Percentiles rank a stretch among this genome's conserved stretches.
These are phyloP conservation scores for Celastrina argiolus DNA, from an alignment of 2,888 invertebrate species.

Conservation along the genomic window DNA sequence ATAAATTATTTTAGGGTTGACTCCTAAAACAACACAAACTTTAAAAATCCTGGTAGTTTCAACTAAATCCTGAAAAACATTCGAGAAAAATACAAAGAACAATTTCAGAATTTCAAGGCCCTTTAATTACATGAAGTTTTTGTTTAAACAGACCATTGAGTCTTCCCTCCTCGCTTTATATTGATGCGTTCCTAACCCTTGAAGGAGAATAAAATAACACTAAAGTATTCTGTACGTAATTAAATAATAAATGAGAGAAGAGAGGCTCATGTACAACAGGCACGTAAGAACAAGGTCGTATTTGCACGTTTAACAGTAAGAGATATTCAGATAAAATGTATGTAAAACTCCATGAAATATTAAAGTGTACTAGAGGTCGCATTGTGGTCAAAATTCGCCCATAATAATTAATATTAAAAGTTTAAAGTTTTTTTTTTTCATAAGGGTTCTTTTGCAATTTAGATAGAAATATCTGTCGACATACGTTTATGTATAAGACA, in stretches of 20 bases:
- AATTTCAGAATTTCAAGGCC: not conserved
- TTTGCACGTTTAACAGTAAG: not conserved
- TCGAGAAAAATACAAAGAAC: not conserved
- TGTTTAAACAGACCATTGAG: not conserved
- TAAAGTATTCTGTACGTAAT: conserved; percentile 5
- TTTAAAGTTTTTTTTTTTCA: too few relatives aligned
- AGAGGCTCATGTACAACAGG: not conserved
- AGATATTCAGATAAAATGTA: not conserved
- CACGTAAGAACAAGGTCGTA: not conserved
- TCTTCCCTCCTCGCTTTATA: not conserved
- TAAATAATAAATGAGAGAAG: not conserved
- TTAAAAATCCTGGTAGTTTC: too few relatives aligned
- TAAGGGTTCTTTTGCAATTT: too few relatives aligned
- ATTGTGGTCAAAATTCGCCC: too few relatives aligned
- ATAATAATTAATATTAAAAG: too few relatives aligned
- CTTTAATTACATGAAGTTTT: not conserved
- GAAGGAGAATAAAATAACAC: not conserved
- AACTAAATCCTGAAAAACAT: not conserved
- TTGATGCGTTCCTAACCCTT: not conserved
- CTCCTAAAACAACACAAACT: too few relatives aligned
- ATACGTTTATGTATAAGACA: too few relatives aligned
- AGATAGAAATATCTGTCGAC: too few relatives aligned
- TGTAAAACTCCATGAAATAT: too few relatives aligned
- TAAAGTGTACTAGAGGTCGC: too few relatives aligned
- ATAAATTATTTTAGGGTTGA: too few relatives aligned